phyloP scores from a whole-genome alignment of 2,888 invertebrate species.

The Synergus umbraculus region DNA sequence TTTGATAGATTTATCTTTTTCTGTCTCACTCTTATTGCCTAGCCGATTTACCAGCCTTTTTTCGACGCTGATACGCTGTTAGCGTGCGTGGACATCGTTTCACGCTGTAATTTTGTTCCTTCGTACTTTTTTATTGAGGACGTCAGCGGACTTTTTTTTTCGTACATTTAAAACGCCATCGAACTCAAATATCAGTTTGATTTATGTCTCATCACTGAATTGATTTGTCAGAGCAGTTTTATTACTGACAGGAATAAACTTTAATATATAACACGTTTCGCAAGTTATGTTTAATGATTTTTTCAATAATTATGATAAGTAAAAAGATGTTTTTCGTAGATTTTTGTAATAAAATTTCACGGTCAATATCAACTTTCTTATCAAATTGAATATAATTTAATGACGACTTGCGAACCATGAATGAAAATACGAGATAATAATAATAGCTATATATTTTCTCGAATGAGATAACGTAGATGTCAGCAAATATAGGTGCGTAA shows the following conservation, averaged over 20 bases:
- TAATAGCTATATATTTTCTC: not conserved
- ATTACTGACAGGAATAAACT: not conserved
- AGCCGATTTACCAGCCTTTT: conserved; percentile 43
- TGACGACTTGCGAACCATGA: not conserved
- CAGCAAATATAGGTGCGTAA: conserved; percentile 13
- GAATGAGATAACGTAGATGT: not conserved
- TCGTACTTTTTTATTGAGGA: not conserved
- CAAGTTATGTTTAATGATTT: not conserved
- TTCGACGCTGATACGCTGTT: conserved; percentile 69
- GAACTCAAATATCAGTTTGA: not conserved
- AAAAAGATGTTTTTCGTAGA: not conserved
- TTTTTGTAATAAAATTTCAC: not conserved
- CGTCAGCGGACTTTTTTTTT: not conserved
- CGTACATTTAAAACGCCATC: not conserved
- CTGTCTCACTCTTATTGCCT: conserved; percentile 46
- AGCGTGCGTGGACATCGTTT: conserved; percentile 71
- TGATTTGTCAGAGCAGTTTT: conserved; percentile 1
- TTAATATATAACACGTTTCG: not conserved
- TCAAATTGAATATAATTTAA: not conserved
- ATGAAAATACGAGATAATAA: not conserved
- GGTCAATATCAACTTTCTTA: not conserved
- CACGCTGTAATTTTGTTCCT: conserved; percentile 68
- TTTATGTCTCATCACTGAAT: not conserved
- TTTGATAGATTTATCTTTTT: conserved; percentile 44
- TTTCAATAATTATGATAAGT: not conserved